These are phyloP conservation scores for Nipponia nippon DNA, from an alignment of 2,113 vertebrate genomes.

Conservation along the genomic window DNA sequence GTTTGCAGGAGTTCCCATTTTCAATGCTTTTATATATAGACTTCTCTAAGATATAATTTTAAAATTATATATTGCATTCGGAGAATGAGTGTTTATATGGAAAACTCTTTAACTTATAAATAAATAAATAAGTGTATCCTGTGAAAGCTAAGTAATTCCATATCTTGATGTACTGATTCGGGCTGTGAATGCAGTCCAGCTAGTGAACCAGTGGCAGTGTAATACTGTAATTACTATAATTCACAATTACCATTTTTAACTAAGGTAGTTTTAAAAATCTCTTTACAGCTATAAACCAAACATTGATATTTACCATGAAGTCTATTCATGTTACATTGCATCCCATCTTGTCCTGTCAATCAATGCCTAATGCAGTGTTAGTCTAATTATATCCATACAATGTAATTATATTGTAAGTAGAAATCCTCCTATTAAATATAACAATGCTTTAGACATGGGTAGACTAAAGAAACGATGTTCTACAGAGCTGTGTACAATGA, in stretches of 20 bases:
- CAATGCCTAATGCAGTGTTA: not conserved
- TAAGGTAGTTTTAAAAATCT: not conserved
- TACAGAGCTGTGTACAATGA: not conserved
- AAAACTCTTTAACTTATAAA: not conserved
- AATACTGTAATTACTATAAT: not conserved
- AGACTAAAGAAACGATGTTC: slow-evolving; percentile 14
- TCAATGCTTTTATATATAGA: not conserved
- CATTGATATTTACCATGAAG: slow-evolving; percentile 8
- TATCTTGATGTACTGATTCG: not conserved
- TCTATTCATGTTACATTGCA: not conserved
- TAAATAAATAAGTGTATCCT: not conserved
- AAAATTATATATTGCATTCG: not conserved
- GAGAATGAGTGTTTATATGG: not conserved
- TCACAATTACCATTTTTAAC: not conserved
- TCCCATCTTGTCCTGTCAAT: slow-evolving; percentile 1
- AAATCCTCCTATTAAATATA: not conserved
- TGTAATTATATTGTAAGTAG: not conserved
- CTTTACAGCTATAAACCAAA: not conserved
- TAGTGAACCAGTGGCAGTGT: not conserved
- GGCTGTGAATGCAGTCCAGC: not conserved
- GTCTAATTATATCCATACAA: not conserved
- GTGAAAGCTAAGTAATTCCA: not conserved
- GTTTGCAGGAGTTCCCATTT: not conserved
- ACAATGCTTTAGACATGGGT: not conserved
- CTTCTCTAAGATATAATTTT: not conserved